Percentiles rank a stretch among this genome's conserved stretches.
phyloP scores from a whole-genome alignment of 30 jellyfish, hydroid and myxozoan genomes.

The Cassiopea xamachana region DNA sequence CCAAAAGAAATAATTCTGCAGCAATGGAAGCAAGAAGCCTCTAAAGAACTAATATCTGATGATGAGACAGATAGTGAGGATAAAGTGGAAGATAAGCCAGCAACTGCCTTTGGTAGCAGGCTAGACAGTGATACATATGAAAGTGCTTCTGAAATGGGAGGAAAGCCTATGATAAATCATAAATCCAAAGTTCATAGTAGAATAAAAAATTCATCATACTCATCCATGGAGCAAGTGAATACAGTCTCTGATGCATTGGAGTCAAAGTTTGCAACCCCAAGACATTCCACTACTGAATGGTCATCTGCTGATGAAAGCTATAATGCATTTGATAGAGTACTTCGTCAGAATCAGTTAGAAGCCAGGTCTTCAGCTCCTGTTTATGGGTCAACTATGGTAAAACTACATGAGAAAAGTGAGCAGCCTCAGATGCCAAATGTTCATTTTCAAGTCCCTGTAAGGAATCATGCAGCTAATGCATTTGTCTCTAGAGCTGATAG shows the following conservation, averaged over 20 bases:
- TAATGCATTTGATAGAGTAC: slow-evolving; percentile 73
- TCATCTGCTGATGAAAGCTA: slow-evolving; percentile 75
- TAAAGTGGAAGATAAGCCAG: background rate
- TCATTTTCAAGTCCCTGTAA: background rate
- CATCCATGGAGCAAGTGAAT: slow-evolving; percentile 46
- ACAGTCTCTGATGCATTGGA: slow-evolving; percentile 58
- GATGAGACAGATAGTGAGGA: slow-evolving; percentile 22
- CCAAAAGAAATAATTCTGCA: slow-evolving; percentile 68
- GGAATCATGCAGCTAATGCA: background rate
- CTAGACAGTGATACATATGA: slow-evolving; percentile 40
- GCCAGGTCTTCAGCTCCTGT: slow-evolving; percentile 93
- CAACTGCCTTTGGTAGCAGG: background rate
- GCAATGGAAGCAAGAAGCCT: slow-evolving; percentile 78
- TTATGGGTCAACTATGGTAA: slow-evolving; percentile 89
- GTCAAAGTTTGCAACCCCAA: slow-evolving; percentile 77
- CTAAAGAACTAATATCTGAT: slow-evolving; percentile 44
- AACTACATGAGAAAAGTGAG: slow-evolving; percentile 73
- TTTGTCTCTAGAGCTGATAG: background rate
- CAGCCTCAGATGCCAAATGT: slow-evolving; percentile 1
- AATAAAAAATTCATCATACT: slow-evolving; percentile 14
- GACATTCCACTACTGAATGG: slow-evolving; percentile 74
- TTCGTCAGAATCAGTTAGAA: slow-evolving; percentile 83
- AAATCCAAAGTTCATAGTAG: background rate
- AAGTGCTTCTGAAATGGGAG: slow-evolving; percentile 61
- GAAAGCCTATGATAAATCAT: background rate